Evolutionary conservation across 1,140 invertebrate genomes (phyloP).

Genomic region (Epicauta chinensis): DNA sequence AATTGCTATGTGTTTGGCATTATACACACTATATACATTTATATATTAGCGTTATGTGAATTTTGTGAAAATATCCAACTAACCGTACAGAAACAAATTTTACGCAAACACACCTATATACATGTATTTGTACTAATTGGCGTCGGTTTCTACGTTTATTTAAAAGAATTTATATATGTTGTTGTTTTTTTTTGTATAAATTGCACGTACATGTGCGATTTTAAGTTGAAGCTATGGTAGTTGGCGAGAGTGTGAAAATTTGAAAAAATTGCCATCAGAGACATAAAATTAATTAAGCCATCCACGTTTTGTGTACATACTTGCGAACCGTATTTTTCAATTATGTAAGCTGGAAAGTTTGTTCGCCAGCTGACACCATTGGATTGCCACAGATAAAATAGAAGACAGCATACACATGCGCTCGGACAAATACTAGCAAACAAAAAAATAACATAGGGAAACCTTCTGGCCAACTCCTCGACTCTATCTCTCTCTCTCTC

Average conservation of each 20-base stretch:
- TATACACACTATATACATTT: no score
- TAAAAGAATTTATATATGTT: no score
- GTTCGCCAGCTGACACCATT: not conserved
- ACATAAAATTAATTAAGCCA: constrained; percentile 11
- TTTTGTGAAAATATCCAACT: no score
- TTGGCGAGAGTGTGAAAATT: no score
- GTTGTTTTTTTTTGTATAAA: no score
- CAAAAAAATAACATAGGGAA: not conserved
- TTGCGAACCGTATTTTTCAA: constrained; percentile 14
- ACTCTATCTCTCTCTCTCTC: not conserved
- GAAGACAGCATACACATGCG: not conserved
- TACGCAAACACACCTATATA: no score
- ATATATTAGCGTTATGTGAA: no score
- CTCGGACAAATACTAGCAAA: constrained; percentile 2
- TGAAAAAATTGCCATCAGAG: not conserved
- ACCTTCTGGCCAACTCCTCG: constrained; percentile 6
- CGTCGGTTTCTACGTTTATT: no score
- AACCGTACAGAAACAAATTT: no score
- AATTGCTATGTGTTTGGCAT: not conserved
- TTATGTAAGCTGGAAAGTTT: constrained; percentile 1
- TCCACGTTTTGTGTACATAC: constrained; percentile 3
- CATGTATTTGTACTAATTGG: no score
- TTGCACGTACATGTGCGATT: no score
- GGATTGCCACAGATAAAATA: not conserved
- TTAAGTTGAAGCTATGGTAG: no score